These are phyloP conservation scores for Neomicropteryx cornuta DNA, from an alignment of 1,140 invertebrate genomes.

Conservation along the genomic window DNA sequence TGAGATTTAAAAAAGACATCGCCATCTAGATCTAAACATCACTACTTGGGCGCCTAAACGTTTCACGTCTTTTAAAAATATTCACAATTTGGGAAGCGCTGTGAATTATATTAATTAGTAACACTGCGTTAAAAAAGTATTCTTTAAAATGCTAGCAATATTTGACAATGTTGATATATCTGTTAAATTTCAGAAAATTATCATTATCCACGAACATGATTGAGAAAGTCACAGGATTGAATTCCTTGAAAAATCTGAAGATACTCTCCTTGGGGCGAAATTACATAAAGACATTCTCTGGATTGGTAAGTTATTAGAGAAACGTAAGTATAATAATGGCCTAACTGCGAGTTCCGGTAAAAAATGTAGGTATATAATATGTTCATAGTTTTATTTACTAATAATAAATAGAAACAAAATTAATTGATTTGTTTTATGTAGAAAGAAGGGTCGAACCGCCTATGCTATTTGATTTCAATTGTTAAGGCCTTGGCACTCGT, in stretches of 20 bases:
- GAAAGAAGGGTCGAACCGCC: background rate
- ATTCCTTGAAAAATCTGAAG: conserved; percentile 69
- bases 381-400: background rate
- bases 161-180: background rate
- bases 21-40: too few species aligned
- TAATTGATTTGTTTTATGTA: background rate
- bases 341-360: too few species aligned
- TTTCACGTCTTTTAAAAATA: too few species aligned
- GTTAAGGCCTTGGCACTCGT: too few species aligned
- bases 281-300: conserved; percentile 79
- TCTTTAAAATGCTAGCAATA: background rate
- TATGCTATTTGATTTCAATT: too few species aligned
- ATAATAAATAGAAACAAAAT: background rate
- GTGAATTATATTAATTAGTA: conserved; percentile 1
- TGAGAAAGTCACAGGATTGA: conserved; percentile 73
- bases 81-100: too few species aligned
- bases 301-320: conserved; percentile 46
- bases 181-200: conserved; percentile 48
- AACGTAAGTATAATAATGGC: too few species aligned
- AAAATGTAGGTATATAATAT: too few species aligned
- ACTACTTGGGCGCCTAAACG: too few species aligned
- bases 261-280: conserved; percentile 81
- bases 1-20: too few species aligned
- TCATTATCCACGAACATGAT: conserved; percentile 89
- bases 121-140: background rate